Evolutionary conservation across 64 coral and sea anemone species (phyloP).

Genomic region (Cladopsammia gracilis): DNA sequence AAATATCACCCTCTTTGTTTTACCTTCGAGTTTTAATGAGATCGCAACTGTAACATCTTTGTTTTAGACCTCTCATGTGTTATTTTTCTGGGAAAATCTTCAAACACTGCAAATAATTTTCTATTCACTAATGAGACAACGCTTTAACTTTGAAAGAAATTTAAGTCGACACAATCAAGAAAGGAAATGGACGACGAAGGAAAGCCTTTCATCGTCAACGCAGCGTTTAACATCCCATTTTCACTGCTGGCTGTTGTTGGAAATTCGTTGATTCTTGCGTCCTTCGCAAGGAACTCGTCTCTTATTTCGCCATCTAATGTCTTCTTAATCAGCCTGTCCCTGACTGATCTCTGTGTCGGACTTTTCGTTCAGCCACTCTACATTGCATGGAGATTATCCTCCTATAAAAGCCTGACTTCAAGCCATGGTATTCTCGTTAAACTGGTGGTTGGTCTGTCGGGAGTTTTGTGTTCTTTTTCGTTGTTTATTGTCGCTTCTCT

Average conservation of each 20-base stretch:
- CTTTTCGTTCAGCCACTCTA: conserved; percentile 21
- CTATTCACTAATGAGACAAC: no score
- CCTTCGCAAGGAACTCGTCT: not conserved
- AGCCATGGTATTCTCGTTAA: not conserved
- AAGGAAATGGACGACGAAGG: not conserved
- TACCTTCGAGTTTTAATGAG: no score
- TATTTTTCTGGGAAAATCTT: no score
- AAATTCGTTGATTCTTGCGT: not conserved
- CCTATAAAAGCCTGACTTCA: not conserved
- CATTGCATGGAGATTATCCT: not conserved
- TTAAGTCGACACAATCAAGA: not conserved
- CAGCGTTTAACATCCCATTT: conserved; percentile 7
- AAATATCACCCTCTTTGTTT: no score
- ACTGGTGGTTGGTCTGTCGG: not conserved
- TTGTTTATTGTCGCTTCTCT: not conserved
- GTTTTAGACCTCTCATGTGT: no score
- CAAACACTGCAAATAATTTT: no score
- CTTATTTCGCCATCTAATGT: not conserved
- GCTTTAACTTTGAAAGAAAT: no score
- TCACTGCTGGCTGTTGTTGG: not conserved
- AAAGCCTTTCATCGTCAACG: not conserved
- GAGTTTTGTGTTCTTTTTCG: not conserved
- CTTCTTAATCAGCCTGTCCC: not conserved
- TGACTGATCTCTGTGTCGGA: conserved; percentile 22
- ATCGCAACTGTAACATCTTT: no score